A percentile compares a stretch with the other conserved stretches of the same genome.
Evolutionary conservation across 2,113 vertebrate genomes (phyloP).

Genomic region (Oplegnathus fasciatus): DNA sequence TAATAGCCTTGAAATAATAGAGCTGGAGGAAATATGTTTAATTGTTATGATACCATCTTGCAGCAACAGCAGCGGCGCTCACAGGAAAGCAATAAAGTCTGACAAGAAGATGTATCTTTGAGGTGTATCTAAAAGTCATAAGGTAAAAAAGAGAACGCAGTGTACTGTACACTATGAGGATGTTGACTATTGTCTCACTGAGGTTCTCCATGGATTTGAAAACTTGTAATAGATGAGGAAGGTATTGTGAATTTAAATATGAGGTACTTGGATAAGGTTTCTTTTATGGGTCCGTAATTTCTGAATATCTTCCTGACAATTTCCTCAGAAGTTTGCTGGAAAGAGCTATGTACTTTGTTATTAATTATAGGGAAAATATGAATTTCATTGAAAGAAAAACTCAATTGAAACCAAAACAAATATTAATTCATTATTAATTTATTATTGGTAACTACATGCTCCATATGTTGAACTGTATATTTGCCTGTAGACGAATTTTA

Average conservation of each 20-base stretch:
- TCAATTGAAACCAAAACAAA: neutral
- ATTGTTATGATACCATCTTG: constrained; percentile 85
- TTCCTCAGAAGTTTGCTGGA: neutral
- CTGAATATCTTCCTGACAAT: neutral
- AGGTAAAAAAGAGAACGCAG: constrained; percentile 42
- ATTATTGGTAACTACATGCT: neutral
- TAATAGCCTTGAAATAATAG: constrained; percentile 85
- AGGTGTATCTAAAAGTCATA: constrained; percentile 73
- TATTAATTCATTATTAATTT: neutral
- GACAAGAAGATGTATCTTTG: constrained; percentile 73
- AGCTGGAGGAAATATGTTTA: constrained; percentile 84
- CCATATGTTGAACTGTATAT: neutral
- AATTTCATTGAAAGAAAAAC: neutral
- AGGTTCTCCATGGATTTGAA: neutral
- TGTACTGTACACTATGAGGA: neutral
- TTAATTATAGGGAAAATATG: neutral
- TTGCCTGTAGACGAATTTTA: neutral
- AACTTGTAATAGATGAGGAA: neutral
- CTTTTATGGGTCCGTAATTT: neutral
- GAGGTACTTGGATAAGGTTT: neutral
- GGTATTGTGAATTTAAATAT: neutral
- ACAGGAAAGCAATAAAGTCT: constrained; percentile 79
- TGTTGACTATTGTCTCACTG: constrained; percentile 4
- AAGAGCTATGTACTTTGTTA: neutral
- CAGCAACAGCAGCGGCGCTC: constrained; percentile 71